Evolutionary conservation across 1,140 invertebrate species (phyloP).

Genomic region (Arctopsyche grandis): DNA sequence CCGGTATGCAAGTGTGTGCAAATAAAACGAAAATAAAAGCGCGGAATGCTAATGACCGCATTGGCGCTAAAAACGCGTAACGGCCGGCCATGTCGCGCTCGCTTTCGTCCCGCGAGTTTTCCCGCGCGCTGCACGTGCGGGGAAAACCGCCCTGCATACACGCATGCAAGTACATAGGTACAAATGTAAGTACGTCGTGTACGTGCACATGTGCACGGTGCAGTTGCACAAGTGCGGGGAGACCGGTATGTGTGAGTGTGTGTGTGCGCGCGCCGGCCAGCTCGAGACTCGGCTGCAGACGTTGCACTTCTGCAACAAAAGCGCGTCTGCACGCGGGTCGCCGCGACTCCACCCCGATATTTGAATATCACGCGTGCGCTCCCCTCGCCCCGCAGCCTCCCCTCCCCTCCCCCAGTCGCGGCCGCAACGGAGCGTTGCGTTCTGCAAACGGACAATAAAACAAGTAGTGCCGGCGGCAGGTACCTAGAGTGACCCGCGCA

Average conservation of each 20-base stretch:
- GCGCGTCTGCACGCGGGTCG: slow-evolving; percentile 45
- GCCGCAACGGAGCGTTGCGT: slow-evolving; percentile 45
- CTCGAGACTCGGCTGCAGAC: slow-evolving; percentile 48
- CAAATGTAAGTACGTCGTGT: background rate
- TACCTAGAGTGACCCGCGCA: slow-evolving; percentile 33
- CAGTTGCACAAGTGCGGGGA: background rate
- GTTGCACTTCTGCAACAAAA: slow-evolving; percentile 53
- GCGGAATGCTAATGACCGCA: slow-evolving; percentile 26
- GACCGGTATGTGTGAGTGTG: background rate
- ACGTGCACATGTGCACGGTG: background rate
- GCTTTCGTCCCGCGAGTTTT: background rate
- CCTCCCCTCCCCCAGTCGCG: background rate
- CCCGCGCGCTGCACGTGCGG: background rate
- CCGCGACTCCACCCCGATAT: slow-evolving; percentile 42
- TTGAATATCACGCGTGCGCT: slow-evolving; percentile 38
- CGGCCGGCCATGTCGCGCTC: background rate
- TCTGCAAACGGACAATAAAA: slow-evolving; percentile 53
- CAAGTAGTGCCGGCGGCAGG: slow-evolving; percentile 45
- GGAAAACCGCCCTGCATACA: background rate
- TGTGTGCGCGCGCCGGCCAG: background rate
- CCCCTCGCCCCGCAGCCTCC: background rate
- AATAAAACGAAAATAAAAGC: slow-evolving; percentile 31
- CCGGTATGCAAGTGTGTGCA: background rate
- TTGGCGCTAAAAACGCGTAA: background rate
- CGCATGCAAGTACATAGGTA: background rate